Conservation (phyloP, 2,888 invertebrate genomes). For the Elegia similella region DNA sequence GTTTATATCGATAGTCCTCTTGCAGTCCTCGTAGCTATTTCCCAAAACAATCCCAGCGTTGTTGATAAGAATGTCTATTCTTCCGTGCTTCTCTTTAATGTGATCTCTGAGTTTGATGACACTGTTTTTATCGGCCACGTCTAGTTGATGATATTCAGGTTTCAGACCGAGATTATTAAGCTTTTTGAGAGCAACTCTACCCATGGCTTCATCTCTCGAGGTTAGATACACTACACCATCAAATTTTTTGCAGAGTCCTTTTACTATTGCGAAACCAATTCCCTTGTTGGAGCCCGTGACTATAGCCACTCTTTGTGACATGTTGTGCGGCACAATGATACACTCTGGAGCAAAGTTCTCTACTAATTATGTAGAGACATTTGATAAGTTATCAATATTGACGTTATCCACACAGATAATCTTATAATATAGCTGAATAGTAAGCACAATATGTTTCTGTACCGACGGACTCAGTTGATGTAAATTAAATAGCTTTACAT, state of each 20-base stretch:
- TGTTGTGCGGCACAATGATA: slow-evolving; percentile 4
- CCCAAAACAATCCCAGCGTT: slow-evolving; percentile 74
- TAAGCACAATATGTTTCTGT: too few species aligned
- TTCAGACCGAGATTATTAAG: slow-evolving; percentile 63
- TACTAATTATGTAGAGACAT: background rate
- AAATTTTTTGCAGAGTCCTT: slow-evolving; percentile 79
- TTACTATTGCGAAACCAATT: slow-evolving; percentile 83
- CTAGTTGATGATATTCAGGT: slow-evolving; percentile 84
- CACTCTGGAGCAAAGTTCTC: background rate
- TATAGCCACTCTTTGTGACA: slow-evolving; percentile 32
- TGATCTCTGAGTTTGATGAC: slow-evolving; percentile 78
- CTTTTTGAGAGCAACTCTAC: slow-evolving; percentile 73
- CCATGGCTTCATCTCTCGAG: slow-evolving; percentile 79
- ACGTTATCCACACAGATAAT: too few species aligned
- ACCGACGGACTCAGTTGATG: too few species aligned
- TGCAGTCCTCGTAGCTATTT: slow-evolving; percentile 63
- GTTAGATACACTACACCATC: slow-evolving; percentile 85
- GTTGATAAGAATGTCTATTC: slow-evolving; percentile 88
- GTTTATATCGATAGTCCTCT: slow-evolving; percentile 84
- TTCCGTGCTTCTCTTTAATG: slow-evolving; percentile 81
- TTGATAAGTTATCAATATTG: background rate
- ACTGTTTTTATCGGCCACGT: slow-evolving; percentile 82
- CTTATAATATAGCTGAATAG: too few species aligned
- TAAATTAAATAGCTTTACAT: too few species aligned
- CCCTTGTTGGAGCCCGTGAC: slow-evolving; percentile 85